These are phyloP conservation scores for Epizoanthus stellaris DNA, from an alignment of 92 coral and sea anemone species.

Conservation along the genomic window DNA sequence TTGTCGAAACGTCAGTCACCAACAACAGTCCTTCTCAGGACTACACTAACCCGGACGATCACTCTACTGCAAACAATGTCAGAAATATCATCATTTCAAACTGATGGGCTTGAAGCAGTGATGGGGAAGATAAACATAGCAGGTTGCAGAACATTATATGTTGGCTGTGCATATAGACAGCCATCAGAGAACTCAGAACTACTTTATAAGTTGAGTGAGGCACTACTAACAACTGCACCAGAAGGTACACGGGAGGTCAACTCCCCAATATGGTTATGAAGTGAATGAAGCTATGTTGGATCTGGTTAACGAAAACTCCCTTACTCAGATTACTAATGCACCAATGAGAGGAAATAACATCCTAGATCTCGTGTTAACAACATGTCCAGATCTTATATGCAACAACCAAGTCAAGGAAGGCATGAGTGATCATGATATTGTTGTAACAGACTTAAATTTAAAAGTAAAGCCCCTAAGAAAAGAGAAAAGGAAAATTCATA, in stretches of 20 bases:
- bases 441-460: not conserved
- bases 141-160: constrained; percentile 2
- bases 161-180: constrained; percentile 10
- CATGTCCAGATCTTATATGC: not conserved
- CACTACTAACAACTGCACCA: no score
- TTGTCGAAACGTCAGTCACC: no score
- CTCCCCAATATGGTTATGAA: constrained; percentile 2
- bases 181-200: not conserved
- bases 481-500: not conserved
- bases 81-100: not conserved
- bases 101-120: constrained; percentile 17
- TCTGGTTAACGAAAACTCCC: not conserved
- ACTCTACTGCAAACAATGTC: no score
- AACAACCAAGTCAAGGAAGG: not conserved
- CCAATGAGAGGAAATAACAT: constrained; percentile 12
- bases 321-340: not conserved
- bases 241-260: not conserved
- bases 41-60: no score
- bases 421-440: not conserved
- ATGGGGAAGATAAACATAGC: constrained; percentile 1
- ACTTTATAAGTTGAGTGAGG: no score
- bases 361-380: not conserved
- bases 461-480: not conserved
- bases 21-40: no score
- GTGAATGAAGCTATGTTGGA: not conserved